Base-by-base conservation (phyloP, 2,113 vertebrate genomes). In the Colinus virginianus region DNA sequence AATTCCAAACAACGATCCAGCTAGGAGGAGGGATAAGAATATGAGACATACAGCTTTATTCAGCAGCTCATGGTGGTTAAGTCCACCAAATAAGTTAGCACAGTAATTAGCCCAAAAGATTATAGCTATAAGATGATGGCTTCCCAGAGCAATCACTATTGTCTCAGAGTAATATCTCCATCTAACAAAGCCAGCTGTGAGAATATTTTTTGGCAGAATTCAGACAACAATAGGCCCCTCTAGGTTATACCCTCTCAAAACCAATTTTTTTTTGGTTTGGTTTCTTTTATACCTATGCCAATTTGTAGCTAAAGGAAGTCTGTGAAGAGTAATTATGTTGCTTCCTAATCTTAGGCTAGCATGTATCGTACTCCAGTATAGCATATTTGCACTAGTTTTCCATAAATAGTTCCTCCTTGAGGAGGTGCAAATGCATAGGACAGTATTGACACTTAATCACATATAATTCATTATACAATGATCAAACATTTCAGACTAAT, bases 161-260 rank as follows among this genome's bases (percentile, higher is more conserved):
- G 34, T 79, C 84, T 85, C 46, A 42, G 7, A 46, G 46, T 61
- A 87, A 67, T 63, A 90, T 34, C 78, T 84, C 58, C 15, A 71
- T 56, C 78, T 78, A 91, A 91, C 94, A 89, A 91, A 56, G 20
- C 28, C 61, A 90, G 36, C 12, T 53, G 43, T 75, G 59, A 88
- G 58, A 88, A 40, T 48, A 45, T 61, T 56, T 62, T 84, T 86
- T 72, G 53, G 43, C 43, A 88, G 72, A 80, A 90, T 75, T 38
- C 6, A 64, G 64, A 23, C 76, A 78, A 46, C 56, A 76, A 78
- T 28, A 90, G 16, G 16, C 22, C 58, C 30, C 19, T 22, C 22
- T 64, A 63, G 56, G 63, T 61, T 75, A 55, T 48, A 30, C 3
- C 56, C 7, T 26, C 34, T 82, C 68, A 75, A 95, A 90, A 77